Percentiles rank a stretch among this genome's conserved stretches.
Evolutionary conservation across 2,113 vertebrate species (phyloP).

Genomic region (Dicaeum eximium): DNA sequence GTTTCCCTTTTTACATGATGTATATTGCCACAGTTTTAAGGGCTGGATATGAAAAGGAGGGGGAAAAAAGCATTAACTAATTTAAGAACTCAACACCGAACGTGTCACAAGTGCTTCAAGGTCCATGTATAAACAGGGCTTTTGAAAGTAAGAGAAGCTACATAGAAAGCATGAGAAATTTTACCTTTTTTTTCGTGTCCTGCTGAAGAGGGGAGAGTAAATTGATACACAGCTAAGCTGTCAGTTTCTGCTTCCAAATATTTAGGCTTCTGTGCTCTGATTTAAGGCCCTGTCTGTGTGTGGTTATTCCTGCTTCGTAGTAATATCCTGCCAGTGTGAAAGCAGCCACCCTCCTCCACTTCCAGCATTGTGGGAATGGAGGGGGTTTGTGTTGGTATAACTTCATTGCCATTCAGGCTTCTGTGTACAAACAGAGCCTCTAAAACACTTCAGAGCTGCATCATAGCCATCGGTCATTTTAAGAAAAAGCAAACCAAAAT

Average conservation of each 20-base stretch:
- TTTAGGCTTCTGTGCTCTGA: background rate
- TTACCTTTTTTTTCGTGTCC: background rate
- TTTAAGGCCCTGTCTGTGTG: background rate
- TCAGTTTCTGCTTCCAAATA: background rate
- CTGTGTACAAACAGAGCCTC: background rate
- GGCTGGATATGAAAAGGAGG: background rate
- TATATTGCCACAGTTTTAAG: background rate
- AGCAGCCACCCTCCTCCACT: background rate
- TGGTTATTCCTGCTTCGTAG: background rate
- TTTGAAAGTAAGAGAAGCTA: background rate
- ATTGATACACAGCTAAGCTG: background rate
- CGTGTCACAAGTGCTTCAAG: background rate
- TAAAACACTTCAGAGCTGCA: background rate
- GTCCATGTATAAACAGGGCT: background rate
- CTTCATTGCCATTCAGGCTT: background rate
- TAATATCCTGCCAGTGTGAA: background rate
- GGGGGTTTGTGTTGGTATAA: background rate
- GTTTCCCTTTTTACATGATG: background rate
- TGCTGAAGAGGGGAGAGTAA: background rate
- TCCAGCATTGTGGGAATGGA: background rate
- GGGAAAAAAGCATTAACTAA: background rate
- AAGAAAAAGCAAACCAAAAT: background rate
- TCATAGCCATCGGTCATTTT: background rate
- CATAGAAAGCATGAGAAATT: background rate
- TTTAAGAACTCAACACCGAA: background rate